Conservation (phyloP, 2,113 vertebrate genomes). For the Otocyon megalotis region DNA sequence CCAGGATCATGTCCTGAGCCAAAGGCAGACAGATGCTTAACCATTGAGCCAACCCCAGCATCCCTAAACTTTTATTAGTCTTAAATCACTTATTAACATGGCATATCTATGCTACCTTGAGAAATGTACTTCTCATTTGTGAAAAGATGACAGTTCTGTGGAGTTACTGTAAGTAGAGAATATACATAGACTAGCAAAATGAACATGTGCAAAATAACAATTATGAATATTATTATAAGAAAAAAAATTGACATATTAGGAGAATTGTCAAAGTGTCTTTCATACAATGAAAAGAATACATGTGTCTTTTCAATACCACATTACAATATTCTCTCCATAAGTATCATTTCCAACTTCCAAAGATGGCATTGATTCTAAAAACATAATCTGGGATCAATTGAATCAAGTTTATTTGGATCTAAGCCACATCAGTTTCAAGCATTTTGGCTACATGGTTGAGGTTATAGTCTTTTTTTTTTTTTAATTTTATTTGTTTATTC, state of each 20-base stretch:
- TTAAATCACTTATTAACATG: neutral
- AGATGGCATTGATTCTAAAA: neutral
- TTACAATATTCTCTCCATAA: neutral
- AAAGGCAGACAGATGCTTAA: too few species aligned
- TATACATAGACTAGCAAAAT: neutral
- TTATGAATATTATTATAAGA: neutral
- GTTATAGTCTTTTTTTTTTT: neutral
- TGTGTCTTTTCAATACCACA: neutral
- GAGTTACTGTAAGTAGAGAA: neutral
- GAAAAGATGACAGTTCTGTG: neutral
- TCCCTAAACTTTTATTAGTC: neutral
- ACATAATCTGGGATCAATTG: neutral
- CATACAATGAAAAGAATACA: constrained; percentile 4
- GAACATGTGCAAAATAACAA: neutral
- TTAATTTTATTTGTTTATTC: too few species aligned
- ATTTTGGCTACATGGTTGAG: neutral
- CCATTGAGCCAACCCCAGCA: too few species aligned
- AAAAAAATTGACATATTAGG: neutral
- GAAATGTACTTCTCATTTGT: neutral
- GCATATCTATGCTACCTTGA: neutral
- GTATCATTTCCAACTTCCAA: neutral
- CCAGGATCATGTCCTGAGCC: too few species aligned
- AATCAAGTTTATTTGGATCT: neutral
- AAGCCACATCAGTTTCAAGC: neutral
- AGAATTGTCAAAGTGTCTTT: constrained; percentile 12